Conservation (phyloP, 2,888 invertebrate species). For the Synergus itoensis region DNA sequence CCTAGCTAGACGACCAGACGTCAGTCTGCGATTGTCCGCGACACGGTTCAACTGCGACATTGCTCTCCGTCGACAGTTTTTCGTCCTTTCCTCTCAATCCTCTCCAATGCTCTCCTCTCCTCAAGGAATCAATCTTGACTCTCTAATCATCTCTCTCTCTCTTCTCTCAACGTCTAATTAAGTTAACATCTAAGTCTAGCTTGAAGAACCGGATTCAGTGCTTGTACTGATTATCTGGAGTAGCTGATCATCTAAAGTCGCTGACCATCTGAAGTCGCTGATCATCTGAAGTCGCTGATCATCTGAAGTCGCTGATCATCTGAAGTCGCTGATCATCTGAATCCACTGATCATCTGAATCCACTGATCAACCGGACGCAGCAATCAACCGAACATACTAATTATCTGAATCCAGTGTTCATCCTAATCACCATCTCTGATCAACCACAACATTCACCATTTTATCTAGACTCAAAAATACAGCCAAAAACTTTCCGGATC, state of each 20-base stretch:
- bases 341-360: not conserved
- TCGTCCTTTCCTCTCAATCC: conserved; percentile 24
- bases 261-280: not conserved
- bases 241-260: not conserved
- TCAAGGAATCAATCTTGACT: not conserved
- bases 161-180: too few relatives aligned
- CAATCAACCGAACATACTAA: not conserved
- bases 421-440: too few relatives aligned
- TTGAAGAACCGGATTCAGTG: too few relatives aligned
- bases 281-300: not conserved
- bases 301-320: not conserved
- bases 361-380: not conserved
- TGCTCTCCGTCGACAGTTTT: conserved; percentile 7
- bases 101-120: conserved; percentile 13
- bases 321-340: not conserved
- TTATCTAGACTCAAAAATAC: not conserved
- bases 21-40: conserved; percentile 39
- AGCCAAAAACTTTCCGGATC: not conserved
- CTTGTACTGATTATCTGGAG: not conserved
- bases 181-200: not conserved
- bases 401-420: not conserved
- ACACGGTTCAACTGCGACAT: conserved; percentile 26
- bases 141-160: not conserved
- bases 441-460: not conserved
- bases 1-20: not conserved